Evolutionary conservation across 2,888 invertebrate genomes (phyloP), one percentile per base, ranked within the genome.

Genomic region (Rapana venosa): DNA sequence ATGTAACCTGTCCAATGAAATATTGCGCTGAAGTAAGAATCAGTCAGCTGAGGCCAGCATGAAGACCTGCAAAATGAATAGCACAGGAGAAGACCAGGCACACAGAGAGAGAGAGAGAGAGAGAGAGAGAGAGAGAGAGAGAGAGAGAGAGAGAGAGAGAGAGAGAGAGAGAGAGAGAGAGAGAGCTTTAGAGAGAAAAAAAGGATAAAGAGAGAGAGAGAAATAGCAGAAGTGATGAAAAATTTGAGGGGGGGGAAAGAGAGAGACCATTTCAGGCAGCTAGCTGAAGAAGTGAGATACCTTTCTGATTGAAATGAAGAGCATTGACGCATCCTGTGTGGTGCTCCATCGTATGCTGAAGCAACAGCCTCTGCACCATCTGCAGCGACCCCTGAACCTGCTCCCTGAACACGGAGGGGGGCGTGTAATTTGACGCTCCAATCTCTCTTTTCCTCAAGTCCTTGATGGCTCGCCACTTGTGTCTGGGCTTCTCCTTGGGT

Each of bases 251-350:
- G 8, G 47, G 47, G 8, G 47, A 47, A 8, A 47, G 47, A 47
- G 47, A 47, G 47, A 47, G 47, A 47, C n/a, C n/a, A n/a, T n/a
- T n/a, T n/a, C 61, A 15, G 22, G 22, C 2, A 61, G 61, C n/a
- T n/a, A 61, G 61, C 61, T 15, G 15, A 61, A 13, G 61, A 1
- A 61, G 20, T 11, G 15, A 90, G 92, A 91, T 91, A 96, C 96
- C 98, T 96, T 97, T 97, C 91, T 97, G 97, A 95, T 98, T 98
- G 96, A 99, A 99, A 96, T 98, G 98, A 90, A 99, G 97, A 91
- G 98, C 97, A 96, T 99, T 99, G 5, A 99, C 99, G 97, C 99
- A 99, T 91, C 98, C 98, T 93, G 97, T 97, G 96, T 99, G 99
- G 92, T 97, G 97, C 91, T 97, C 97, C 93, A 99, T 97, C 94